Evolutionary conservation across 2,888 invertebrate genomes (phyloP).

Genomic region (Ligdia adustata): DNA sequence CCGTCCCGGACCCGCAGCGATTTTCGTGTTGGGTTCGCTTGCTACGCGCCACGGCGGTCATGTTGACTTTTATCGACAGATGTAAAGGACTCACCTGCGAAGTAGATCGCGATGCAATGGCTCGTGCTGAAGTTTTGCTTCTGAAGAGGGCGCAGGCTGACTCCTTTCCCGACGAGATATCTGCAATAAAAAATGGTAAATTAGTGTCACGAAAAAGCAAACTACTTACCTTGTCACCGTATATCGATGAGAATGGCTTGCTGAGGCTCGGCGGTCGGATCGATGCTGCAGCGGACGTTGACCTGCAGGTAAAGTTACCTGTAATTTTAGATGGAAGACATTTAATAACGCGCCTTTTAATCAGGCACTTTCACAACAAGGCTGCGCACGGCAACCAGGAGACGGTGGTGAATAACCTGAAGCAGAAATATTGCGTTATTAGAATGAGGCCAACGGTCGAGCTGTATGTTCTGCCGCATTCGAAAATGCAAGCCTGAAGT

Average conservation of each 20-base stretch:
- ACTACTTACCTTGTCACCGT: constrained; percentile 6
- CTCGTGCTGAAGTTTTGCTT: neutral
- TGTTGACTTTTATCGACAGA: neutral
- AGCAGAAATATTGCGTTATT: constrained; percentile 19
- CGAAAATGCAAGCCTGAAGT: neutral
- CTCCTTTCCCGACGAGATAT: neutral
- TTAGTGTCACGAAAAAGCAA: neutral
- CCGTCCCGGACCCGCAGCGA: neutral
- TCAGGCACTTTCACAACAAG: neutral
- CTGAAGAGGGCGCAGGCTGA: neutral
- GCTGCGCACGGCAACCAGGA: constrained; percentile 1
- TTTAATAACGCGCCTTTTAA: neutral
- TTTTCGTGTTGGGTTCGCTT: neutral
- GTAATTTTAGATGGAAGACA: constrained; percentile 1
- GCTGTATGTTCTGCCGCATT: constrained; percentile 33
- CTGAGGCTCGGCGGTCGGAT: neutral
- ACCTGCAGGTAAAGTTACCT: neutral
- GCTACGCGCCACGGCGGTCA: neutral
- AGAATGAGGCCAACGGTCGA: constrained; percentile 31
- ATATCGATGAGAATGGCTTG: neutral
- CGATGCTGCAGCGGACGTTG: neutral
- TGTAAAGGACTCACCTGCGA: neutral
- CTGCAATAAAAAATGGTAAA: neutral
- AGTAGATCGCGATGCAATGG: neutral
- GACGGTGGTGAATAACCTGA: constrained; percentile 17